Evolutionary conservation across 1,140 invertebrate genomes (phyloP), one percentile per base, ranked within the genome.

Genomic region (Drosophila guanche): DNA sequence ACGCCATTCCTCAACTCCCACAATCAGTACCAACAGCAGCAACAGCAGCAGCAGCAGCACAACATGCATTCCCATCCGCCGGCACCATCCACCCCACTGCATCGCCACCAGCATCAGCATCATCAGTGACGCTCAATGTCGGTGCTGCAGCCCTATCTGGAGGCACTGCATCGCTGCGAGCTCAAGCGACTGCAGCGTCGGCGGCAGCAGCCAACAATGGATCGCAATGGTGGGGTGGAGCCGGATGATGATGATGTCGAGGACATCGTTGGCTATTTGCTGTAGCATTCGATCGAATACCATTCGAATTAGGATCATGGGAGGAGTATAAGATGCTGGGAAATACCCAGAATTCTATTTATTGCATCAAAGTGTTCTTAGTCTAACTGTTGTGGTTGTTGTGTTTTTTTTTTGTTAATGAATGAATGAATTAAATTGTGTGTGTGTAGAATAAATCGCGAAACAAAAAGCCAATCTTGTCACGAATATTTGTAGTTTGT

Each of bases 1-100:
- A 93, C 93, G 5, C 91, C 91, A 4, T 92, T 92, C 40, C 61
- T 92, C 0, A 88, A 90, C 45, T 61, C 83, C 10, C 76, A 72
- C 6, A 42, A 57, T 6, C 52, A 80, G 43, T 54, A 37, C 7
- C 60, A 61, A 41, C 78, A 65, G 42, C 48, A 46, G 54, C 52
- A 54, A 3, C 33, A 29, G 1, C 59, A 60, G 14, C 69, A 37
- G 5, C 60, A 16, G 10, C 57, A 63, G 23, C 47, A 43, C 53
- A 51, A 6, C 50, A 54, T 37, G 22, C 61, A 66, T 10, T 10
- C 33, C 33, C 71, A 66, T 8, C 42, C 57, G 5, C 14, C 14
- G 1, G 52, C 65, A 4, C 53, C 67, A 0, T 41, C 51, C n/a
- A 56, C 71, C 48, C 67, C 72, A 0, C 47, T 69, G 0, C 83